These are phyloP conservation scores for Notolabrus celidotus DNA, from an alignment of 2,797 vertebrate genomes.

Conservation along the genomic window DNA sequence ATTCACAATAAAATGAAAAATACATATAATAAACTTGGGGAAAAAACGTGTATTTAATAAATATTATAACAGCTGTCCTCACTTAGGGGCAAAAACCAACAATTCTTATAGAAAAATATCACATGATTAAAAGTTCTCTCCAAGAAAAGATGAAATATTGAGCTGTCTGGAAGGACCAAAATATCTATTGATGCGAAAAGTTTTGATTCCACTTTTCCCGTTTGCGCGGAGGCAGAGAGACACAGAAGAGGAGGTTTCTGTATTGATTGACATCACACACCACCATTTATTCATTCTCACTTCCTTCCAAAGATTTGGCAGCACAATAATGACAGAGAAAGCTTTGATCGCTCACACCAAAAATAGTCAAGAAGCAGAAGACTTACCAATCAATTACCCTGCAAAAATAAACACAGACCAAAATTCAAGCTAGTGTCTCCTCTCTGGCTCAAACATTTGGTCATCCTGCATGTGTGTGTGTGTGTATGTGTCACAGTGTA, in stretches of 20 bases:
- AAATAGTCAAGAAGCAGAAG: conserved; percentile 41
- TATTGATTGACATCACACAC: conserved; percentile 73
- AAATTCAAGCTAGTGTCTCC: conserved; percentile 41
- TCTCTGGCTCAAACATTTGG: conserved; percentile 48
- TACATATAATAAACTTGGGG: conserved; percentile 15
- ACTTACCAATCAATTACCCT: conserved; percentile 58
- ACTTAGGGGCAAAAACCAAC: no score
- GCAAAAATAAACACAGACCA: conserved; percentile 55
- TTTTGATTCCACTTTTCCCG: conserved; percentile 54
- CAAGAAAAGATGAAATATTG: conserved; percentile 11
- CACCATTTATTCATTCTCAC: conserved; percentile 58
- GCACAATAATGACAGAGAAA: conserved; percentile 28
- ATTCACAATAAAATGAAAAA: conserved; percentile 37
- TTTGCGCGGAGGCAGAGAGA: conserved; percentile 42
- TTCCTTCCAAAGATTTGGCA: conserved; percentile 51
- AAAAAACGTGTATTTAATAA: conserved; percentile 16
- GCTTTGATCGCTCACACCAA: conserved; percentile 41
- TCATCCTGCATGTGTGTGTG: conserved; percentile 21
- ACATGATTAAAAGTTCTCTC: conserved; percentile 19
- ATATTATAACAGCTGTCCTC: no score
- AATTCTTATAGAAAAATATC: conserved; percentile 12
- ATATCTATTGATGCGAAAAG: conserved; percentile 36
- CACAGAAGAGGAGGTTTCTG: conserved; percentile 54
- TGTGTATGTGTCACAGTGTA: conserved; percentile 59
- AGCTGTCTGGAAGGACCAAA: conserved; percentile 29